Base-by-base conservation (phyloP, 2,888 invertebrate genomes). In the Camponotus fellah region DNA sequence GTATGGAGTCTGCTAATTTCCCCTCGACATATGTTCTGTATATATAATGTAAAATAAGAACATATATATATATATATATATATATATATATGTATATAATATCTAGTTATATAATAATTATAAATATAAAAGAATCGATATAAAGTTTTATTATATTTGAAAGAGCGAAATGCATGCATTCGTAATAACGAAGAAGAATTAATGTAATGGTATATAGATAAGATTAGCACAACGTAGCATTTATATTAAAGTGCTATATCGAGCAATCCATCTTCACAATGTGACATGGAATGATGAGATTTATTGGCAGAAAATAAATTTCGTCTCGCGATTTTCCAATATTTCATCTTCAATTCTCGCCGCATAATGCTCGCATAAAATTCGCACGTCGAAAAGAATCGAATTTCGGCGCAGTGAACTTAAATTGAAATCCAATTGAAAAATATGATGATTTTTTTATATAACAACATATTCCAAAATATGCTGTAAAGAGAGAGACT, bases 231-330 rank as follows among this genome's bases (percentile, higher is more conserved):
- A 53, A 40, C 26, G 49, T 53, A 53, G n/a, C 68, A 53, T 77
- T 66, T 66, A 66, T 12, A 66, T 66, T 53, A 40, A 53, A 77
- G 2, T 12, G 68, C 60, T 46, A 72, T 72, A 80, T 80, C 79
- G 72, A 4, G 58, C 46, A 80, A 80, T 80, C 72, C 32, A 58
- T 80, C 79, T 80, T 80, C 58, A 60, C 72, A 80, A 80, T 72
- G 40, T 72, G 79, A 80, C 79, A 71, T 46, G 43, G 46, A 80
- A 80, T 80, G 58, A 80, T 60, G 72, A 72, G 60, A 81, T 82
- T 68, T 81, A 72, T 74, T 74, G 40, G 81, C 58, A 49, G 49
- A 62, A 83, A 85, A 60, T 85, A 64, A 76, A 83, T 85, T 85
- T 85, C 83, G 64, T 83, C 49, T 46, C 49, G 60, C 34, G 72